Evolutionary conservation across 2,113 vertebrate genomes (phyloP).

Genomic region (Vidua macroura): DNA sequence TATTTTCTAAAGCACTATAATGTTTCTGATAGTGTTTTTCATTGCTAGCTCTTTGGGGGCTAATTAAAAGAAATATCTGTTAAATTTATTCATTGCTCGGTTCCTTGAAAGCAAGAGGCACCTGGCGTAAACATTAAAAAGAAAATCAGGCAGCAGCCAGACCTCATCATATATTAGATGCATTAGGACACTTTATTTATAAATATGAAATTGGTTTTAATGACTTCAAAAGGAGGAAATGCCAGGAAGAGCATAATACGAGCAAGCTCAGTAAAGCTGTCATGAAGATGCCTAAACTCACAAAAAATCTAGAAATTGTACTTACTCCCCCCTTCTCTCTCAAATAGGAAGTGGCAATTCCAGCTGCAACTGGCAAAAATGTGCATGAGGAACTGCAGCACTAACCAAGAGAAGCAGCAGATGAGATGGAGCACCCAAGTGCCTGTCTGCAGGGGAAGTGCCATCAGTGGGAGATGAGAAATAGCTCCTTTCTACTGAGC

Average conservation of each 20-base stretch:
- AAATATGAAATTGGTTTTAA: conserved; percentile 50
- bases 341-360: not conserved
- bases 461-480: not conserved
- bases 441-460: not conserved
- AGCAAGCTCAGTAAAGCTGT: conserved; percentile 32
- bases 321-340: not conserved
- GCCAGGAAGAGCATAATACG: not conserved
- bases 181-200: conserved; percentile 58
- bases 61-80: conserved; percentile 63
- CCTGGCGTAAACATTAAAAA: conserved; percentile 58
- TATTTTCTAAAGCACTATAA: conserved; percentile 44
- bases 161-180: conserved; percentile 20
- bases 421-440: not conserved
- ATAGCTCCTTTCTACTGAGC: not conserved
- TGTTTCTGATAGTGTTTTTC: conserved; percentile 49
- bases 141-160: conserved; percentile 49
- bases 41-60: conserved; percentile 50
- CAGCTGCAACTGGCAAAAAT: not conserved
- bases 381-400: not conserved
- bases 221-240: conserved; percentile 56
- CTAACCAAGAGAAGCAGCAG: not conserved
- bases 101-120: conserved; percentile 52
- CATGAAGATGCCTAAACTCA: conserved; percentile 21
- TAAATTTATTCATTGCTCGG: conserved; percentile 56
- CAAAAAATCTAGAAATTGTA: not conserved